Evolutionary conservation across 2,797 vertebrate species (phyloP), one percentile per base, ranked within the genome.

Genomic region (Sternotherus odoratus): DNA sequence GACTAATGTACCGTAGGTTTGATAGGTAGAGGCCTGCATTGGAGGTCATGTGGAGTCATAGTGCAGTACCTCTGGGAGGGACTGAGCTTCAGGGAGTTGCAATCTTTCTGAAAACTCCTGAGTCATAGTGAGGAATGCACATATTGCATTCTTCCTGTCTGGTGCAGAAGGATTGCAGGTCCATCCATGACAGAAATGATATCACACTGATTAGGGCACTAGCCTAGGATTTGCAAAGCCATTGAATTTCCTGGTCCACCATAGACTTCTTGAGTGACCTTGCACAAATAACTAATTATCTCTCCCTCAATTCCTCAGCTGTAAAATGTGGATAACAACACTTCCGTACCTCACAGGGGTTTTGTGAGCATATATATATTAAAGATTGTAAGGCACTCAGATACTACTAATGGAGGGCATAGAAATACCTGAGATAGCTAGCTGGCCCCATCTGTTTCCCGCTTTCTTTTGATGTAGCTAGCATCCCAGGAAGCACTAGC

Each of bases 191-290:
- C 5, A 49, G 51, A 57, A 56, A 60, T 51, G 43, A 0, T 1
- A 1, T 8, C 2, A 57, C 6, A 16, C 8, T 26, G 90, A 19
- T 21, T 1, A 1, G 7, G 21, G 66, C 21, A 69, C 66, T 24
- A 12, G 12, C 53, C 46, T 0, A 0, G 1, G 1, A 21, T 36
- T 66, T 6, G 1, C 7, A 28, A 13, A 19, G 9, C 63, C 28
- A 5, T 11, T 30, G 9, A 2, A 12, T 10, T 51, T 60, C 1
- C 0, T 28, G n/a, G 50, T 30, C 69, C 36, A 43, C 2, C 24
- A 11, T 54, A 28, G 50, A 0, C 12, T 21, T 50, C 54, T 57
- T 6, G 6, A 28, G 75, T 43, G 16, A 1, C 57, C 46, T 5
- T 19, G 16, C 75, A 4, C 6, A 3, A 56, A 28, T 8, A 3